Base-by-base conservation (phyloP, 2,113 vertebrate genomes). In the Cairina moschata region DNA sequence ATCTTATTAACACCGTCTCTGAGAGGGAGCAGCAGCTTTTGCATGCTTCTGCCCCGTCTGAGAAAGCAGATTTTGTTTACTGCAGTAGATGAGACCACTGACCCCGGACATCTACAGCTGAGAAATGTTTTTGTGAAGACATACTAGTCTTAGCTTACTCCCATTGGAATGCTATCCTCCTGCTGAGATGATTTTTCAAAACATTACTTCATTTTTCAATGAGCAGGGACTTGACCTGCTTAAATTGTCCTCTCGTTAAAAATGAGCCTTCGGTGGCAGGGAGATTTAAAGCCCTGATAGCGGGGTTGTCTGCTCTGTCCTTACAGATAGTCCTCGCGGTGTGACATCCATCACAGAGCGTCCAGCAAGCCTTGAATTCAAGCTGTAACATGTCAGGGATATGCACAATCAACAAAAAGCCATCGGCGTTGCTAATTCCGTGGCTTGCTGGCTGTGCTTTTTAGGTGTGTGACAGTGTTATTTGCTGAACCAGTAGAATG, bases 61-160 rank as follows among this genome's bases (percentile, higher is more conserved):
- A 75, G 73, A 86, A 59, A 75, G 32, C 60, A 52, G 80, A 60
- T 83, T 88, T 86, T 94, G 60, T 86, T 92, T 94, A 56, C n/a
- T 55, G 60, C 76, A 48, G 46, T 88, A 56, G 86, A 63, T 80
- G 76, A 93, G 81, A 75, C 80, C 42, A 5, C 32, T 88, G 89
- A 84, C 62, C 77, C 73, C 52, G 82, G 86, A 52, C 56, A 82
- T 89, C 21, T 74, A 55, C 91, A 86, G 65, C 92, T 95, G 92
- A 97, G 69, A 82, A 86, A 86, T 92, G 60, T 94, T 92, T 83
- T 60, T 78, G 21, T 93, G 88, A 84, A 78, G 94, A 81, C 36
- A 52, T 32, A 8, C 17, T 22, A 25, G 36, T 46, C 88, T 73
- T 74, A 54, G 83, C 86, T 71, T 86, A 67, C 32, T 96, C 83